These are phyloP conservation scores for Diadumene lineata DNA, from an alignment of 92 coral and sea anemone species.

Conservation along the genomic window DNA sequence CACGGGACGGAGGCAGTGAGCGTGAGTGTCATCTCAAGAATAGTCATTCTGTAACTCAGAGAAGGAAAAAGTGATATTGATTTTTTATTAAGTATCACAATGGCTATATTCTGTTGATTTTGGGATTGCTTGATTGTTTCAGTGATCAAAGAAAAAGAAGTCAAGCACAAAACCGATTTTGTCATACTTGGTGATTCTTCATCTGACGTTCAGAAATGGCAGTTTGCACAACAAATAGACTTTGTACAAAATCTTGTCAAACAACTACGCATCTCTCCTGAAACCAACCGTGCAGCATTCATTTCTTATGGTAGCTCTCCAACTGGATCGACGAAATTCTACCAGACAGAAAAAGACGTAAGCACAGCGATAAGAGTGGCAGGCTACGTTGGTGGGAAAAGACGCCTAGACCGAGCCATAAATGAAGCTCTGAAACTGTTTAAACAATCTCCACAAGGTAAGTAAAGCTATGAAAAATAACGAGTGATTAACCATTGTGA, in stretches of 20 bases:
- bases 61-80: too few species aligned
- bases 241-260: slow-evolving; percentile 65
- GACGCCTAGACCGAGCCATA: slow-evolving; percentile 73
- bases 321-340: slow-evolving; percentile 55
- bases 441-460: slow-evolving; percentile 40
- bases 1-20: too few species aligned
- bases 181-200: slow-evolving; percentile 86
- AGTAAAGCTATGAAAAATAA: too few species aligned
- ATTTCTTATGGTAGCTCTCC: slow-evolving; percentile 65
- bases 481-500: too few species aligned
- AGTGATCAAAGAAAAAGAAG: slow-evolving; percentile 17
- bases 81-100: too few species aligned
- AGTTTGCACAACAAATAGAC: slow-evolving; percentile 58
- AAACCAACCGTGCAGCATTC: slow-evolving; percentile 76
- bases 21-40: too few species aligned
- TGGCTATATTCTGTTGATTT: too few species aligned
- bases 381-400: slow-evolving; percentile 62
- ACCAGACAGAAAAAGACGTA: slow-evolving; percentile 19
- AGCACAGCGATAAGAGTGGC: slow-evolving; percentile 51
- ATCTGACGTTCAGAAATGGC: slow-evolving; percentile 53
- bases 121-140: too few species aligned
- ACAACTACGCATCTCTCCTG: slow-evolving; percentile 60
- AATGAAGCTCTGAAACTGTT: slow-evolving; percentile 62
- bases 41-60: too few species aligned
- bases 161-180: slow-evolving; percentile 59